Conservation (phyloP, 1,140 invertebrate genomes). For the Melitaea cinxia region DNA sequence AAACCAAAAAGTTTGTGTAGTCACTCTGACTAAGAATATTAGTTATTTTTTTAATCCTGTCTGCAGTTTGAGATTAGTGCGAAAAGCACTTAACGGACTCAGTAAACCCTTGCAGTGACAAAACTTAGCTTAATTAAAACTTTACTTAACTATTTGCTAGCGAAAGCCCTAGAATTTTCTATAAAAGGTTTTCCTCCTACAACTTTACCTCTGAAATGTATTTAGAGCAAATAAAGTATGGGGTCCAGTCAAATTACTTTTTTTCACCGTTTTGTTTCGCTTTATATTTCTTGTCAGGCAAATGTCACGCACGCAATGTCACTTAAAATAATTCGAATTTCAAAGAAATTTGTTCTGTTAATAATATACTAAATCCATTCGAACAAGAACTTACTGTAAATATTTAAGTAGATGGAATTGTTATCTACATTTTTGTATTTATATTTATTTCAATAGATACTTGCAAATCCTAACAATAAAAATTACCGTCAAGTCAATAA, state of each 20-base stretch:
- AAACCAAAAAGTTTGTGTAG: neutral
- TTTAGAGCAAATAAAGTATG: conserved; percentile 8
- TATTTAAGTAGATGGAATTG: too few relatives aligned
- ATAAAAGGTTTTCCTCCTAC: neutral
- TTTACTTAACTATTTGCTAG: neutral
- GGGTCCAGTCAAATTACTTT: conserved; percentile 9
- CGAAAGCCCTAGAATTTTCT: neutral
- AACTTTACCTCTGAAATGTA: conserved; percentile 3
- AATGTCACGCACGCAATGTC: too few relatives aligned
- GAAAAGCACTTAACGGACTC: conserved; percentile 1
- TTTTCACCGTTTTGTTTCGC: neutral
- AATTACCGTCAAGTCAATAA: too few relatives aligned
- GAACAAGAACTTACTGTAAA: too few relatives aligned
- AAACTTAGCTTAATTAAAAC: conserved; percentile 7
- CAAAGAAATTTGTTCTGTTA: too few relatives aligned
- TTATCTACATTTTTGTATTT: too few relatives aligned
- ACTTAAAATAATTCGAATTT: too few relatives aligned
- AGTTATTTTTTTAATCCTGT: neutral
- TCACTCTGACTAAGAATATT: neutral
- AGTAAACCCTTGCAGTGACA: neutral
- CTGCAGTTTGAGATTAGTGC: neutral
- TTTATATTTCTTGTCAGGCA: too few relatives aligned
- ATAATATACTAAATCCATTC: too few relatives aligned
- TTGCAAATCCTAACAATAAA: too few relatives aligned
- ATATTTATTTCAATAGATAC: too few relatives aligned